A percentile compares a stretch with the other conserved stretches of the same genome.
Evolutionary conservation across 1,140 invertebrate genomes (phyloP).

Genomic region (Drosophila sproati): DNA sequence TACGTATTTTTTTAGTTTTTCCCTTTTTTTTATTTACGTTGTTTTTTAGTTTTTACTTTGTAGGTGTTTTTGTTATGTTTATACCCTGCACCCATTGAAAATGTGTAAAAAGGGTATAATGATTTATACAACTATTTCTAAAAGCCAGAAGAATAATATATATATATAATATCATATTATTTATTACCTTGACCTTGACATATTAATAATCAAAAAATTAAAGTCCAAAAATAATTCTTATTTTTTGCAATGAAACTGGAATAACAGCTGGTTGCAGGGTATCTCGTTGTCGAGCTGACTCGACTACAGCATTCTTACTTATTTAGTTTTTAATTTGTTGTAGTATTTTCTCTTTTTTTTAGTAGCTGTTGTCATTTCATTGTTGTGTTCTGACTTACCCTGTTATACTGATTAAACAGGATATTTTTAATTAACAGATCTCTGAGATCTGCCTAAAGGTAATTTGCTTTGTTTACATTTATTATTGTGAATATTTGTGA

Average conservation of each 20-base stretch:
- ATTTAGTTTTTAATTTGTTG: constrained; percentile 19
- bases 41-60: background rate
- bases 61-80: no score
- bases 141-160: no score
- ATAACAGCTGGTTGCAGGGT: no score
- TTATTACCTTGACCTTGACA: no score
- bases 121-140: no score
- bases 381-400: constrained; percentile 4
- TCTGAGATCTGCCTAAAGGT: background rate
- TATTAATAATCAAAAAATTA: no score
- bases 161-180: no score
- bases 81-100: no score
- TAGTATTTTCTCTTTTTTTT: constrained; percentile 14
- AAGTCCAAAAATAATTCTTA: no score
- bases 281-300: no score
- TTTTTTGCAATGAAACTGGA: no score
- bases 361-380: constrained; percentile 40
- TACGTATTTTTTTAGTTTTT: constrained; percentile 11
- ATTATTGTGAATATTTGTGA: constrained; percentile 37
- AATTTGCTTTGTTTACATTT: constrained; percentile 30
- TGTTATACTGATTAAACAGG: background rate
- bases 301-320: constrained; percentile 10
- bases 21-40: constrained; percentile 21
- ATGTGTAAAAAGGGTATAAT: no score
- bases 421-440: background rate